Percentiles rank a stretch among this genome's conserved stretches.
Evolutionary conservation across 2,113 vertebrate genomes (phyloP).

Genomic region (Ammodytes dubius): DNA sequence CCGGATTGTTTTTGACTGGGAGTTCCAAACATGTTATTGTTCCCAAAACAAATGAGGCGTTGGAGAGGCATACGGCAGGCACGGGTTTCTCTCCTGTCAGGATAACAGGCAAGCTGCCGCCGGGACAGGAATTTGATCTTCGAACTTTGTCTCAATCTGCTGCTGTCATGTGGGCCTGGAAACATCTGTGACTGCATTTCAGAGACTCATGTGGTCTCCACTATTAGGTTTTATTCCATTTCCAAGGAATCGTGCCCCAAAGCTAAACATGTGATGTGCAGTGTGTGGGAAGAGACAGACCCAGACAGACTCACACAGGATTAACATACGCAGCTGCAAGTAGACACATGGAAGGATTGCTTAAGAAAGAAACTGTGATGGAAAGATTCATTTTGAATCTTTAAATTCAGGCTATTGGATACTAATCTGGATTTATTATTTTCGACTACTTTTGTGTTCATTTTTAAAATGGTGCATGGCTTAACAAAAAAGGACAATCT

Average conservation of each 20-base stretch:
- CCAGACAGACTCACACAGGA: slow-evolving; percentile 32
- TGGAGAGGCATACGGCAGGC: slow-evolving; percentile 52
- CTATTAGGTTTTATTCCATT: slow-evolving; percentile 10
- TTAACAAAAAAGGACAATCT: not conserved
- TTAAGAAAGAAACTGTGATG: slow-evolving; percentile 31
- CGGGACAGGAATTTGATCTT: slow-evolving; percentile 64
- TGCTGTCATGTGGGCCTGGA: slow-evolving; percentile 32
- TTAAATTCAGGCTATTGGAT: not conserved
- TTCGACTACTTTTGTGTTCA: not conserved
- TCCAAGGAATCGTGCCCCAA: slow-evolving; percentile 25
- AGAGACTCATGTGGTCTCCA: slow-evolving; percentile 11
- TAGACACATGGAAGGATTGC: slow-evolving; percentile 17
- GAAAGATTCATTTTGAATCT: slow-evolving; percentile 11
- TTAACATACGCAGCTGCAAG: slow-evolving; percentile 41
- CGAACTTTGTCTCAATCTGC: slow-evolving; percentile 33
- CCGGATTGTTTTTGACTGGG: slow-evolving; percentile 62
- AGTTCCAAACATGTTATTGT: slow-evolving; percentile 74
- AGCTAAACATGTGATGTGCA: slow-evolving; percentile 52
- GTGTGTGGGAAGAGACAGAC: slow-evolving; percentile 41
- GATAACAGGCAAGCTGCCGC: slow-evolving; percentile 52
- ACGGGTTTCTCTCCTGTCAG: slow-evolving; percentile 43
- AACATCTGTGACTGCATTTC: slow-evolving; percentile 43
- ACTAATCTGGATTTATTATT: slow-evolving; percentile 30
- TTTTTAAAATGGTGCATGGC: not conserved
- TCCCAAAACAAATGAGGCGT: slow-evolving; percentile 64